Base-by-base conservation (phyloP, 2,797 vertebrate genomes). In the Gadopsis marmoratus region DNA sequence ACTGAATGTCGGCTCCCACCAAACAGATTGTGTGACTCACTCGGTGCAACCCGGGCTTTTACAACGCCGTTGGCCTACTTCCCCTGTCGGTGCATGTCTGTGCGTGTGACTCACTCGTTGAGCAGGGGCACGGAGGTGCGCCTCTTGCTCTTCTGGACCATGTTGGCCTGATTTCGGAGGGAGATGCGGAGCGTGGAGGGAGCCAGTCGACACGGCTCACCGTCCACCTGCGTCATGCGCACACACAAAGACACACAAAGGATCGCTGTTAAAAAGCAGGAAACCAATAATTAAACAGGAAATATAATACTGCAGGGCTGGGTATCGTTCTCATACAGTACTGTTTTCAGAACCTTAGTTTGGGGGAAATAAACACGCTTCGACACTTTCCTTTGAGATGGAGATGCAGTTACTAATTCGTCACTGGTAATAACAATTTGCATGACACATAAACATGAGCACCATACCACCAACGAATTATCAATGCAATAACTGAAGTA, bases 71-170 rank as follows among this genome's bases (percentile, higher is more conserved):
- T 96, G 96, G 85, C 84, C 90, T 89, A 81, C n/a, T 81, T 91
- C 86, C 79, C 80, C 54, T 21, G 31, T 69, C 14, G 64, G 48
- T 54, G 13, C 56, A 33, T 62, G 53, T 74, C 67, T 19, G 37
- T 26, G 56, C 72, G 59, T 67, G 67, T 55, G 88, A 97, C 97
- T 97, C 95, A 99, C 97, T 99, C 97, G 78, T 98, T 98, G 50
- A 98, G 95, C 86, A 99, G 95, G 84, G 97, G 97, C 93, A 99
- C 97, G 1, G 97, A 99, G 0, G 97, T 98, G 64, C 97, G 96
- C 87, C 97, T 95, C 95, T 99, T 99, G 96, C 96, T 97, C 90
- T 99, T 99, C 96, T 99, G 98, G 74, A 99, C 97, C 98, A 99
- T 99, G 93, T 99, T 99, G 95, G 98, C 98, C 93, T 99, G 98